Evolutionary conservation across 1,140 invertebrate species (phyloP).

Genomic region (Drosophila mojavensis): DNA sequence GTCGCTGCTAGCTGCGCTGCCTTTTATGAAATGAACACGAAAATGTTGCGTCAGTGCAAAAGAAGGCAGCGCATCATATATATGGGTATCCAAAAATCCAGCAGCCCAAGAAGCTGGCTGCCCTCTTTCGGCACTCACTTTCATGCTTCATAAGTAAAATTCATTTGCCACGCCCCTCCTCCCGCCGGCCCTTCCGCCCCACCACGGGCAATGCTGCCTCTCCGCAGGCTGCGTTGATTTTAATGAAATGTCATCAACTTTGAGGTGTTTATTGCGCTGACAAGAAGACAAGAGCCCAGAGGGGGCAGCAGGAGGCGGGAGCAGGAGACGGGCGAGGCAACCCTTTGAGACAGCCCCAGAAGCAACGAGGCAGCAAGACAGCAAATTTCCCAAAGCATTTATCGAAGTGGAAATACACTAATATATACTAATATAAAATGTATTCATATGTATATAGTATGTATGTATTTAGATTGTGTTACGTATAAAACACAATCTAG

Average conservation of each 20-base stretch:
- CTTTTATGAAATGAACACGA: conserved; percentile 77
- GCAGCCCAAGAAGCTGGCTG: conserved; percentile 37
- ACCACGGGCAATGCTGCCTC: not conserved
- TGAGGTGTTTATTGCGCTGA: conserved; percentile 82
- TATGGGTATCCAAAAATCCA: conserved; percentile 8
- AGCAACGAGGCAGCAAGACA: conserved; percentile 22
- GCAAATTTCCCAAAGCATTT: not conserved
- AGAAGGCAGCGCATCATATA: not conserved
- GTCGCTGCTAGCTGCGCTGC: conserved; percentile 29
- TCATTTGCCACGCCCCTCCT: conserved; percentile 64
- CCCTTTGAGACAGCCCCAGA: conserved; percentile 63
- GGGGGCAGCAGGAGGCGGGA: not conserved
- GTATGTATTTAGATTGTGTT: no score
- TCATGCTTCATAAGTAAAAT: conserved; percentile 81
- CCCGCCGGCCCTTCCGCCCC: no score
- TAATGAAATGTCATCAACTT: conserved; percentile 83
- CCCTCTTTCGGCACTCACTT: conserved; percentile 65
- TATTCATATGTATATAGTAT: no score
- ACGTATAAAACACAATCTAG: no score
- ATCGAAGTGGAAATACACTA: not conserved
- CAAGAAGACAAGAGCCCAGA: conserved; percentile 47
- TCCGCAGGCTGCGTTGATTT: conserved; percentile 55
- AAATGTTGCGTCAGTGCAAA: conserved; percentile 62
- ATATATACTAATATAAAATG: not conserved
- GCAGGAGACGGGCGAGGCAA: conserved; percentile 16